These are phyloP conservation scores for Oxyura jamaicensis DNA, from an alignment of 2,113 vertebrate species.

Conservation along the genomic window DNA sequence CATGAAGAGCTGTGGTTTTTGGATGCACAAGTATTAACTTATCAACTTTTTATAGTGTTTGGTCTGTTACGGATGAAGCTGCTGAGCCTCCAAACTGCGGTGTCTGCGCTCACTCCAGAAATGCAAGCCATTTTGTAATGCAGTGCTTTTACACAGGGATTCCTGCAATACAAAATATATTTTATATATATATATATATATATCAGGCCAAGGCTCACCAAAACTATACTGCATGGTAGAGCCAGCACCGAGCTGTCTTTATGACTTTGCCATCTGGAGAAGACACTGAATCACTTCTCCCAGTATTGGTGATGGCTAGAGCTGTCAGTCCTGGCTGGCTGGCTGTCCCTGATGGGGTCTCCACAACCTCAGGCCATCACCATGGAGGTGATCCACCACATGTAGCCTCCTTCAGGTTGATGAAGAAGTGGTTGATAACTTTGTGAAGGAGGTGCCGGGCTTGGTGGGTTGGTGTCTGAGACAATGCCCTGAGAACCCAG, in stretches of 20 bases:
- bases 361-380: background rate
- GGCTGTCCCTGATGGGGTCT: background rate
- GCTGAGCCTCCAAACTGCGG: background rate
- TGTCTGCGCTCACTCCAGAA: background rate
- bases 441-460: background rate
- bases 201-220: background rate
- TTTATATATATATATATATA: no score
- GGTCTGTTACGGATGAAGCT: background rate
- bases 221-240: background rate
- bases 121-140: background rate
- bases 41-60: background rate
- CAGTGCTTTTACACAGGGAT: background rate
- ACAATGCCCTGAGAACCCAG: background rate
- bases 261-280: background rate
- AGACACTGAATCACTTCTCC: background rate
- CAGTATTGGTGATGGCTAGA: background rate
- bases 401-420: background rate
- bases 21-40: background rate
- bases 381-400: background rate
- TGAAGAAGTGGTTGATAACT: background rate
- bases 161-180: background rate
- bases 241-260: background rate
- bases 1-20: background rate
- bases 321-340: background rate
- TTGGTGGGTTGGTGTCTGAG: no score